Percentiles rank a stretch among this genome's conserved stretches.
These are phyloP conservation scores for Taenioides sp. DNA, from an alignment of 2,797 vertebrate genomes.

Conservation along the genomic window DNA sequence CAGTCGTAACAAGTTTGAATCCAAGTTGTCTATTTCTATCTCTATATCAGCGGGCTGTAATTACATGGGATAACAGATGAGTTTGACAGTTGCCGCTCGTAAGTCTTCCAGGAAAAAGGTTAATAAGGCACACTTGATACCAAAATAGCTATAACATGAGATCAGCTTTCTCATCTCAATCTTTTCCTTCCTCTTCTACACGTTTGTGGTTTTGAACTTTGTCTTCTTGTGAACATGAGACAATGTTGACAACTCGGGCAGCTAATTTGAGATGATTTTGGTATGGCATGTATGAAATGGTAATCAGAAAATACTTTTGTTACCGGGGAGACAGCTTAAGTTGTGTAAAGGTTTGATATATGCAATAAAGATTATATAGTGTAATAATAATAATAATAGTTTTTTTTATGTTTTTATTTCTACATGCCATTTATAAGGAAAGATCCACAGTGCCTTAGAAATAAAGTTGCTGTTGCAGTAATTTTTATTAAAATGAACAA, in stretches of 20 bases:
- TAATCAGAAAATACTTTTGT: neutral
- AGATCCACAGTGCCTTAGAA: too few species aligned
- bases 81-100: conserved; percentile 50
- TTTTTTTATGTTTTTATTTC: too few species aligned
- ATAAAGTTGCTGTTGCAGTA: too few species aligned
- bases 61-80: conserved; percentile 62
- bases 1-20: conserved; percentile 10
- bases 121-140: conserved; percentile 13
- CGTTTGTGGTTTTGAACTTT: neutral
- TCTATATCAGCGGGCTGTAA: conserved; percentile 65
- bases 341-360: neutral
- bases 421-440: too few species aligned
- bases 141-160: conserved; percentile 7
- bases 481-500: too few species aligned
- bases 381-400: too few species aligned
- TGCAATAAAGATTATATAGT: neutral
- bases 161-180: conserved; percentile 9
- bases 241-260: neutral
- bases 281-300: neutral
- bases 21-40: conserved; percentile 58
- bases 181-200: neutral
- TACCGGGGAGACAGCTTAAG: neutral
- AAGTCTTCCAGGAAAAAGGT: conserved; percentile 37
- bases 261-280: neutral
- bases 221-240: neutral